phyloP scores from a whole-genome alignment of 2,797 vertebrate genomes.

The Astyanax mexicanus region DNA sequence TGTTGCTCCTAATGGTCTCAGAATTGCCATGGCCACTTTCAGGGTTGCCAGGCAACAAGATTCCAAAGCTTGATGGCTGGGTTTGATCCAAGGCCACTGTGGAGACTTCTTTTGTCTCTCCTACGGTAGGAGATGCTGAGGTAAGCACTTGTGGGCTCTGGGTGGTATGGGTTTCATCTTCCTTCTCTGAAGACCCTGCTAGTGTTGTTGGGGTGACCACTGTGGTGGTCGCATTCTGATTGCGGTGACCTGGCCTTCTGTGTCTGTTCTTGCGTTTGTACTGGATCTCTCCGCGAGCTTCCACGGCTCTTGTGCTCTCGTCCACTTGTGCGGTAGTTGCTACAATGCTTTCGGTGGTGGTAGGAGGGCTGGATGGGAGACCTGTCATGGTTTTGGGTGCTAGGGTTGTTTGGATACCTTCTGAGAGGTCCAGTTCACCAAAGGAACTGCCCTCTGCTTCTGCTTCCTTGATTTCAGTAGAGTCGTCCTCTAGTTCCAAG shows the following conservation, averaged over 20 bases:
- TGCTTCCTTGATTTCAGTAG: conserved; percentile 19
- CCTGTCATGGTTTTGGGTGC: background rate
- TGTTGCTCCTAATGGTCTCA: conserved; percentile 34
- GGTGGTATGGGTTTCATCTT: background rate
- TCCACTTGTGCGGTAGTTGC: conserved; percentile 54
- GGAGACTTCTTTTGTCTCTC: conserved; percentile 15
- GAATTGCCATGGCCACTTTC: conserved; percentile 36
- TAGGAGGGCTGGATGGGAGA: background rate
- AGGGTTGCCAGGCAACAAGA: conserved; percentile 17
- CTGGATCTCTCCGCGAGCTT: conserved; percentile 78
- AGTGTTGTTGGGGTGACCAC: background rate
- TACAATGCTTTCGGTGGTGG: background rate
- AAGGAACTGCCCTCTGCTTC: conserved; percentile 52
- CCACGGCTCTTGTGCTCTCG: conserved; percentile 65
- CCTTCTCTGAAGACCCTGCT: background rate
- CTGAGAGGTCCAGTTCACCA: conserved; percentile 40
- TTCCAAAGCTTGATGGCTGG: conserved; percentile 18
- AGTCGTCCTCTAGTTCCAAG: background rate
- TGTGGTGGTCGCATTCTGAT: conserved; percentile 25
- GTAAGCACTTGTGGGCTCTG: background rate
- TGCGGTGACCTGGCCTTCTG: conserved; percentile 20
- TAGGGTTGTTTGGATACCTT: conserved; percentile 11
- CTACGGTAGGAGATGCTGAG: background rate
- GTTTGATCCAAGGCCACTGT: conserved; percentile 17
- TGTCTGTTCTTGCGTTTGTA: conserved; percentile 58